Evolutionary conservation across 2,113 vertebrate species (phyloP).

Genomic region (Variabilichromis moorii): DNA sequence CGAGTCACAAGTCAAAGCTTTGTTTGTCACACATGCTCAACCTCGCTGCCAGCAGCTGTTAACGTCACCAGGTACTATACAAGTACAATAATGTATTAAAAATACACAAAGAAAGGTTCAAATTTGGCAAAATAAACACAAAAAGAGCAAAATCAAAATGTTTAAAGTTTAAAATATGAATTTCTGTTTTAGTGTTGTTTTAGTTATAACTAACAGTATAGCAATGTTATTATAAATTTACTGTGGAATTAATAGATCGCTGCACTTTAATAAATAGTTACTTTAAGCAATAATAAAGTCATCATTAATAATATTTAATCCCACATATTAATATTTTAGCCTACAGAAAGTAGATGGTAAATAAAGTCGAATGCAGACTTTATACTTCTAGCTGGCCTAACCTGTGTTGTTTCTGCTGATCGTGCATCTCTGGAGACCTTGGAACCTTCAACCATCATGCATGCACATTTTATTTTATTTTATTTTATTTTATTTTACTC

Average conservation of each 20-base stretch:
- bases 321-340: not conserved
- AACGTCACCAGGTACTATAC: not conserved
- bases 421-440: not conserved
- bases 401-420: not conserved
- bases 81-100: not conserved
- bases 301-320: not conserved
- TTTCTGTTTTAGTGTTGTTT: not conserved
- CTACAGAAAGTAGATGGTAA: not conserved
- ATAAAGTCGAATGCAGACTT: not conserved
- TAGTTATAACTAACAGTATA: not conserved
- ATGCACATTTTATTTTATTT: not conserved
- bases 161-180: not conserved
- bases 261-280: not conserved
- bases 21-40: not conserved
- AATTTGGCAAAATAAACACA: not conserved
- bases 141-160: not conserved
- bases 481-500: not conserved
- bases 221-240: not conserved
- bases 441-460: not conserved
- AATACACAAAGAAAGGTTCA: not conserved
- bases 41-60: not conserved
- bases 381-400: not conserved
- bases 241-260: not conserved
- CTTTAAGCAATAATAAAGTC: not conserved
- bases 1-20: not conserved